These are phyloP conservation scores for Pelecanus crispus DNA, from an alignment of 2,113 vertebrate species.

Conservation along the genomic window DNA sequence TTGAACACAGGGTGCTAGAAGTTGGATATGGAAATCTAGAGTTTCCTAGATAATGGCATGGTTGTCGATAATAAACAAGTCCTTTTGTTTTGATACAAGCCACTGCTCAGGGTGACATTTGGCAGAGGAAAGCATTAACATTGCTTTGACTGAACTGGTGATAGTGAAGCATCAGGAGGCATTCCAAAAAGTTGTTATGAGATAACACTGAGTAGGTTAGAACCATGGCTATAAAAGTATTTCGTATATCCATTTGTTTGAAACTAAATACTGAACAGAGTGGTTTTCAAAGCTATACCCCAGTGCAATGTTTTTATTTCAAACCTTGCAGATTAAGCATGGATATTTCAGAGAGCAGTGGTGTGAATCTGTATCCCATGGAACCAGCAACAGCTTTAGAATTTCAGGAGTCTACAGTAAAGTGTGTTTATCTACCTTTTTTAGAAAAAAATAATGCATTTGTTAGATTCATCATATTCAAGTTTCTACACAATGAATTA, in stretches of 20 bases:
- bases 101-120: background rate
- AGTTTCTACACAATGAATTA: background rate
- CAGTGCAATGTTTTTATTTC: background rate
- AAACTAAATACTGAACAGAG: background rate
- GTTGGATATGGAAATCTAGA: background rate
- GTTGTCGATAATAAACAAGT: background rate
- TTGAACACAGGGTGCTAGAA: background rate
- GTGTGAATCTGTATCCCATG: conserved; percentile 75
- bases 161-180: background rate
- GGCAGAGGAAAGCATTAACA: background rate
- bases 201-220: background rate
- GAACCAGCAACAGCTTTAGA: conserved; percentile 67
- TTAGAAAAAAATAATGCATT: background rate
- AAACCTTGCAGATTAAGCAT: conserved; percentile 68
- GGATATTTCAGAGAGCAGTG: conserved; percentile 70
- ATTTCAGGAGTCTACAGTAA: conserved; percentile 56
- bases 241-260: background rate
- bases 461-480: background rate
- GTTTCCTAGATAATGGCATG: background rate
- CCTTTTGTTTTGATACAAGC: background rate
- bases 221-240: background rate
- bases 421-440: conserved; percentile 53
- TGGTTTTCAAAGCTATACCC: background rate
- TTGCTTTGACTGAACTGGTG: background rate
- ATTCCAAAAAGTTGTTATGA: background rate